Evolutionary conservation across 2,113 vertebrate species (phyloP), one percentile per base, ranked within the genome.

Genomic region (Oreamnos americanus): DNA sequence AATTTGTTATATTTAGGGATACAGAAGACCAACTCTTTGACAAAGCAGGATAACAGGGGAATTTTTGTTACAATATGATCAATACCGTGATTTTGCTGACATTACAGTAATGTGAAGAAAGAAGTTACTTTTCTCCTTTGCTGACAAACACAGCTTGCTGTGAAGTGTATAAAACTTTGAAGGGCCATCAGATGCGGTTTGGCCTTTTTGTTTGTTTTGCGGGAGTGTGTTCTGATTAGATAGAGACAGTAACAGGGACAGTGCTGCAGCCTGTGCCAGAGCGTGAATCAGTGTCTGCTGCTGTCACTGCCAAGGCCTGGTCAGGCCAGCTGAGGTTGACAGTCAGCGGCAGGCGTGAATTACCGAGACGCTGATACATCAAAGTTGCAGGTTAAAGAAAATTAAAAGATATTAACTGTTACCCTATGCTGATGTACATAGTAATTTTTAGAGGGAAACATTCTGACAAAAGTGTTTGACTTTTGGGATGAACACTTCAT

Each of bases 381-480:
- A 88, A 51, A 79, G 82, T 74, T 93, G 83, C 78, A 8, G 60
- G 86, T 94, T 28, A 43, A 76, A 78, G 78, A 94, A 90, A 57
- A 47, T 49, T 36, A 91, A 87, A 25, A 47, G 21, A 51, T 49
- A 90, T 84, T 36, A 62, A 4, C 33, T 92, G 39, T 87, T 96
- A 87, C 11, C 2, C 6, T 76, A 88, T 76, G 39, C 53, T 93
- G 49, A 94, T 6, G 6, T 96, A 83, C 83, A 74, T 19, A 86
- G 8, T 96, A 58, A 36, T 97, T 97, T 94, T 95, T 74, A 93
- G 58, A 92, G 47, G 43, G 25, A 96, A 90, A 74, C 55, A 92
- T 94, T 96, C 64, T 93, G 49, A 79, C 16, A 78, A 67, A 74
- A 82, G 6, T 97, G 30, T 94, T 97, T 97, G 89, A 97, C 87